Percentiles rank a stretch among this genome's conserved stretches.
phyloP scores from a whole-genome alignment of 2,113 vertebrate species.

The Eleginops maclovinus region DNA sequence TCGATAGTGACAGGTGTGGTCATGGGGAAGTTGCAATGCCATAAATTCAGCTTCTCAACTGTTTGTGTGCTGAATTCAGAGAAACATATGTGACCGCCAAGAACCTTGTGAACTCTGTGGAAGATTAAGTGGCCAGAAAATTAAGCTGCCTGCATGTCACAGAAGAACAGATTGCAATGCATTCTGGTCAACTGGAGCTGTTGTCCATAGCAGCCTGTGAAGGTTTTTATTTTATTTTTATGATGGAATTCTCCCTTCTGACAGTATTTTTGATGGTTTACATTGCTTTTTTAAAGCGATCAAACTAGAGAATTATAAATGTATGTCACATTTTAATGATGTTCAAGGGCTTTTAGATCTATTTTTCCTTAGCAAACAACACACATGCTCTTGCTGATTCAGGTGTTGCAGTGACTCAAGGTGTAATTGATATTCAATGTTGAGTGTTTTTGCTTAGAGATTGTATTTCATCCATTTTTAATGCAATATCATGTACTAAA shows the following conservation, averaged over 20 bases:
- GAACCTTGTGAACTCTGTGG: not conserved
- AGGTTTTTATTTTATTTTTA: not conserved
- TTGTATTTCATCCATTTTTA: not conserved
- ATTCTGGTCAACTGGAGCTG: not conserved
- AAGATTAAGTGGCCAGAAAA: not conserved
- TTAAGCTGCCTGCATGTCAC: not conserved
- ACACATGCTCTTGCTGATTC: not conserved
- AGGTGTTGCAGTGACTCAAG: constrained; percentile 40
- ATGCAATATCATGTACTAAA: too few relatives aligned
- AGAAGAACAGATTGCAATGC: not conserved
- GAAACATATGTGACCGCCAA: not conserved
- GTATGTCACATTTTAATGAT: not conserved
- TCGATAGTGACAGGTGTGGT: not conserved
- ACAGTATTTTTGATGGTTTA: too few relatives aligned
- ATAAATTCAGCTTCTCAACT: not conserved
- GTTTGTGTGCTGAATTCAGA: not conserved
- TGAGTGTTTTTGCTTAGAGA: not conserved
- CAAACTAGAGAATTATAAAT: not conserved
- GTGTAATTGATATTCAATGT: constrained; percentile 32
- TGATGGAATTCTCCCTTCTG: not conserved
- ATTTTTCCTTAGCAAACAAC: not conserved
- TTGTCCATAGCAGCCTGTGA: not conserved
- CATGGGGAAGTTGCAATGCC: not conserved
- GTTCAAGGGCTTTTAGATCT: not conserved
- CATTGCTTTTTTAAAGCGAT: too few relatives aligned